A percentile compares a stretch with the other conserved stretches of the same genome.
Conservation (phyloP, 2,797 vertebrate genomes). For the Alosa sapidissima region DNA sequence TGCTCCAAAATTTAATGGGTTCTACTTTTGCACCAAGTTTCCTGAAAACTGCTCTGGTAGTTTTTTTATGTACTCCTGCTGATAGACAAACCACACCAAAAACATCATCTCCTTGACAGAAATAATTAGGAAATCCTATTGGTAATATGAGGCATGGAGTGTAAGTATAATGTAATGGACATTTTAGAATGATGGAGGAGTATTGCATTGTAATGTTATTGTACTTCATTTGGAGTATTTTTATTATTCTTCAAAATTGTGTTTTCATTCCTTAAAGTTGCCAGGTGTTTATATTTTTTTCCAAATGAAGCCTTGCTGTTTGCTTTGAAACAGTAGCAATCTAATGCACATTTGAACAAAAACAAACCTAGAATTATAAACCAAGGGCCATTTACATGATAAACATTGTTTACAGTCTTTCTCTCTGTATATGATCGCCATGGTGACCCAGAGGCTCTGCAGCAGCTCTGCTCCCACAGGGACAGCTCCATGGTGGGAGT, state of each 20-base stretch:
- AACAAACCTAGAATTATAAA: not conserved
- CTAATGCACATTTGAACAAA: not conserved
- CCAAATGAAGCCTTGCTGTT: not conserved
- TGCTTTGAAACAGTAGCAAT: not conserved
- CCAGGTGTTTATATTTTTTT: not conserved
- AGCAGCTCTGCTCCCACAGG: conserved; percentile 39
- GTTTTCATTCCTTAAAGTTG: not conserved
- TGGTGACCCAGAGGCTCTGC: conserved; percentile 27
- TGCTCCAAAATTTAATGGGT: too few species aligned
- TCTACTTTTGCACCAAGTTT: too few species aligned
- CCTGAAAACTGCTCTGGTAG: too few species aligned
- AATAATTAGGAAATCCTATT: not conserved
- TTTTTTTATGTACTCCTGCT: too few species aligned
- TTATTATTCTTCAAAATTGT: not conserved
- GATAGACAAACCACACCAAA: too few species aligned
- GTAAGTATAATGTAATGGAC: not conserved
- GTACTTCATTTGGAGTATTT: not conserved
- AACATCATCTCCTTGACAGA: not conserved
- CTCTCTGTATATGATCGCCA: not conserved
- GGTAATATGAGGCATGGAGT: not conserved
- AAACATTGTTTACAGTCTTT: not conserved
- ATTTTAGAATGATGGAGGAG: not conserved
- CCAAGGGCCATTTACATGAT: not conserved
- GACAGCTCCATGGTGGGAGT: conserved; percentile 40
- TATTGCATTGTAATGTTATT: not conserved